Evolutionary conservation across 2,113 vertebrate species (phyloP), one percentile per base, ranked within the genome.

Genomic region (Hyaena hyaena): DNA sequence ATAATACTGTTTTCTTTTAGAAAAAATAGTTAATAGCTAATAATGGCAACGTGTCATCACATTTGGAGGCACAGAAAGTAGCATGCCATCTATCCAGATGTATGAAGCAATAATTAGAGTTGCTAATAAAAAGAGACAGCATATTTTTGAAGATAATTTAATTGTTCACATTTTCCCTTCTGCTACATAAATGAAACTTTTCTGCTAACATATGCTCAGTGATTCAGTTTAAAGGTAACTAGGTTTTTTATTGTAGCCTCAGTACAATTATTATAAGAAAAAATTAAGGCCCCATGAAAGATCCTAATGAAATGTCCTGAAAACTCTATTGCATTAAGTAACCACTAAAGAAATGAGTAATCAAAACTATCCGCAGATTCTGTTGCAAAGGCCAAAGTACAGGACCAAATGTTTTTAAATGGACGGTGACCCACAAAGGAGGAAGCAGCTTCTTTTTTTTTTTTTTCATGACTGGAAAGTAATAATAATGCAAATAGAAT

Each of bases 141-240:
- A 74, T 83, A 88, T 69, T 95, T 93, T 95, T 48, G 77, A 94
- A 88, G 45, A 82, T 96, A 97, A 97, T 92, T 89, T 96, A 97
- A 93, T 95, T 96, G 95, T 96, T 98, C 97, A 92, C 96, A 96
- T 95, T 96, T 97, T 55, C 63, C 89, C 96, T 96, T 96, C 84
- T 97, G 94, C 76, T 79, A 61, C 69, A 71, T 94, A 95, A 96
- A 96, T 96, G 96, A 96, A 96, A 83, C 26, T 96, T 97, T 95
- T 89, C 84, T 85, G 31, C 88, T 96, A 96, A 79, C 76, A 95
- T 97, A 96, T 96, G 90, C 74, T 98, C 73, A 82, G 31, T 82
- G 81, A 96, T 77, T 93, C 28, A 58, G 66, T 95, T 90, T 97
- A 93, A 96, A 97, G 90, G 88, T 97, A 96, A 94, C 82, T 79